Evolutionary conservation across 1,140 invertebrate species (phyloP), one percentile per base, ranked within the genome.

Genomic region (Calliopsis andreniformis): DNA sequence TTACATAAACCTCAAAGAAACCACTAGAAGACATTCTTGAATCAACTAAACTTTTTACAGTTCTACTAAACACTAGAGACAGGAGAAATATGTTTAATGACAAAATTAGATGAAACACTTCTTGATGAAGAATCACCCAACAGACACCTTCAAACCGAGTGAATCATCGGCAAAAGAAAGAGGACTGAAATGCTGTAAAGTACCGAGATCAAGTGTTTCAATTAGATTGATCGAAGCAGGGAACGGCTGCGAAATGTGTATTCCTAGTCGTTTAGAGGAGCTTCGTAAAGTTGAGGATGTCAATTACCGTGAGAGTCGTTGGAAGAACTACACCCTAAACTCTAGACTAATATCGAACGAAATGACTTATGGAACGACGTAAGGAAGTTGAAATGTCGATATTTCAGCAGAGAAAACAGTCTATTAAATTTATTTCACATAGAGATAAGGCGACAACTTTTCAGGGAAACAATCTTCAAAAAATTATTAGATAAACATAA

Each of bases 211-310:
- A 53, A 72, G 23, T 23, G 59, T 72, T 72, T 68, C 63, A 20
- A 71, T 71, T 71, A 42, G 32, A 63, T 18, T 8, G 67, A 59
- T 69, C 67, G 53, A 58, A 42, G 56, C 23, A 10, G 6, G n/a
- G 55, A 20, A 56, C 18, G 55, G 3, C 32, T 39, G 56, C 32
- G 53, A 43, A 69, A 58, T 16, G 35, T 32, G 39, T 69, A 45
- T 69, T 59, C 35, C 25, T 35, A 16, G 53, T 58, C 10, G 18
- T 8, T 58, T 30, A 8, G 18, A 62, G 3, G 6, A 61, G 58
- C 69, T 62, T 71, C 69, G 53, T 72, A 72, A 72, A 72, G 42
- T 64, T 39, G 70, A 32, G 61, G 25, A 66, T 55, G 70, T 73
- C 70, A 55, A 55, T 73, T 73, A 66, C 25, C 49, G 47, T 4